Evolutionary conservation across 2,888 invertebrate species (phyloP), one percentile per base, ranked within the genome.

Genomic region (Herminia tarsipennalis): DNA sequence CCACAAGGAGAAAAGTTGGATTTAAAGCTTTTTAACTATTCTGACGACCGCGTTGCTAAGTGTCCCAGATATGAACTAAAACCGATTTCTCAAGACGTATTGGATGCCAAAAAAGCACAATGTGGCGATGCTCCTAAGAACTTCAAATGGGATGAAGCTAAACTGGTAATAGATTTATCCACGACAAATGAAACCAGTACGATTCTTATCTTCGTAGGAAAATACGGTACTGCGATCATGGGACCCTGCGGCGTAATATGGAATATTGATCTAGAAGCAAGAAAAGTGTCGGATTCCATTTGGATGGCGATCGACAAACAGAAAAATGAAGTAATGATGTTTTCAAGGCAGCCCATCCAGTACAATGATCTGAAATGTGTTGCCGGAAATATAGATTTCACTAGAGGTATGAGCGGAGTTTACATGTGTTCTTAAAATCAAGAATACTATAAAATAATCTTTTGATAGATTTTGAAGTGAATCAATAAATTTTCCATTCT

Each of bases 81-180:
- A n/a, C n/a, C n/a, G n/a, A n/a, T n/a, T n/a, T n/a, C n/a, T n/a
- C n/a, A n/a, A n/a, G n/a, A n/a, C n/a, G n/a, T n/a, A n/a, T n/a
- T n/a, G n/a, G n/a, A n/a, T n/a, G n/a, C n/a, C n/a, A n/a, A n/a
- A n/a, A n/a, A n/a, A n/a, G n/a, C n/a, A n/a, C n/a, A n/a, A n/a
- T n/a, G n/a, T n/a, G n/a, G n/a, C n/a, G n/a, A 35, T 63, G 63
- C 5, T 9, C 3, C 1, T 16, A 32, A 3, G 17, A 18, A 56
- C 0, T 56, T 59, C 41, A 42, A 35, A 0, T 63, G 62, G 62
- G 13, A 38, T 2, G 56, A 59, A 34, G 59, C 52, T 1, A 46
- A 42, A 12, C 18, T 59, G 28, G n/a, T n/a, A n/a, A n/a, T n/a
- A n/a, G n/a, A n/a, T n/a, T n/a, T n/a, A n/a, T n/a, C n/a, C n/a